Base-by-base conservation (phyloP, 2,113 vertebrate genomes). In the Chloroceryle aenea region DNA sequence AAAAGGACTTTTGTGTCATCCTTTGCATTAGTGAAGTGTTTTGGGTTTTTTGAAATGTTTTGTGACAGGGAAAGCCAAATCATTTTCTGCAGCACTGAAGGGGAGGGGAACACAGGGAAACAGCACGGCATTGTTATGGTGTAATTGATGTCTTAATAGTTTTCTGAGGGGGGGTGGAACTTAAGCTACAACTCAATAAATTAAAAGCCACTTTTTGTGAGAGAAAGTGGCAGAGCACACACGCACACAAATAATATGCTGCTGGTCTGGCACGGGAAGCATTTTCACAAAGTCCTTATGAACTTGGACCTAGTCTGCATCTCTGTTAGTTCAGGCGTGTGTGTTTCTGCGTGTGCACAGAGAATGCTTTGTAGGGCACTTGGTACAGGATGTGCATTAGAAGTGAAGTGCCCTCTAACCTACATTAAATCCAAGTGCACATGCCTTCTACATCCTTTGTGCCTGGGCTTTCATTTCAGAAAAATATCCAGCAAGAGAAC, bases 381-480 rank as follows among this genome's bases (percentile, higher is more conserved):
- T 62, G 9, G 74, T 86, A 63, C 64, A 45, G n/a, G 63, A 90
- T 5, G 83, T 69, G 66, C 4, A 5, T 80, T 85, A 90, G 73
- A 62, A 81, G 30, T 76, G 81, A 93, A 93, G 97, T 96, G 96
- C 95, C 97, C 96, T 90, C 9, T 94, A 92, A 94, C 50, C 90
- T 95, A 21, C 72, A 89, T 9, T 95, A 86, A 91, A 91, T 96
- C 87, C 61, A 94, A 97, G 97, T 97, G 96, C 97, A 97, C 96
- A 92, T 97, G 92, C 97, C 97, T 96, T 98, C 97, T 98, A 98
- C 98, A 98, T 98, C 98, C 97, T 98, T 98, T 98, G 98, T 98
- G 98, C 98, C 98, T 98, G 98, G 98, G 98, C 97, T 98, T 98
- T 98, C 97, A 96, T 98, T 99, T 97, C 98, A 99, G 98, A 98